These are phyloP conservation scores for Pomatorhinus ruficollis DNA, from an alignment of 2,113 vertebrate genomes.

Conservation along the genomic window DNA sequence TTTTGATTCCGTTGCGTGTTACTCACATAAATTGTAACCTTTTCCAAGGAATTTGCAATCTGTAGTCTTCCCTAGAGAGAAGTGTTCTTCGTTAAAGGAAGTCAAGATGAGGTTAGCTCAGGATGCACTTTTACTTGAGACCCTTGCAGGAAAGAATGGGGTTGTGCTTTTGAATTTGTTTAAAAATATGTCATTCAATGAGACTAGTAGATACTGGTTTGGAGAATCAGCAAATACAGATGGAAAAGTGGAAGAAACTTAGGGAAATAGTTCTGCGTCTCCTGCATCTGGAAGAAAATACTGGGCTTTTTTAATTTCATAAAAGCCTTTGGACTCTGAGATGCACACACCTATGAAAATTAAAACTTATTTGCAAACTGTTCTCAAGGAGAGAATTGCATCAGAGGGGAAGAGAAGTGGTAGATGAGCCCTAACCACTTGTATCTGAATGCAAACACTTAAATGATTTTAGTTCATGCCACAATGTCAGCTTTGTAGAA, in stretches of 20 bases:
- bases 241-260: background rate
- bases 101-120: background rate
- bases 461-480: background rate
- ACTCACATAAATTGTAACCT: background rate
- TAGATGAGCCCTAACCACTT: background rate
- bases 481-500: background rate
- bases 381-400: background rate
- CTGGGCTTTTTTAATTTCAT: background rate
- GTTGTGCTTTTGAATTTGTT: background rate
- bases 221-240: background rate
- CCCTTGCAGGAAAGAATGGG: background rate
- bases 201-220: background rate
- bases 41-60: background rate
- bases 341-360: background rate
- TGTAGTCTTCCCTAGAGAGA: background rate
- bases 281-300: background rate
- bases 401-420: background rate
- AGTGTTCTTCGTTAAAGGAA: background rate
- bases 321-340: background rate
- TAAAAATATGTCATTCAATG: background rate
- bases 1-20: background rate
- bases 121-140: background rate
- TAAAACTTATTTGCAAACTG: background rate
- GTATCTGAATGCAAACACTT: background rate
- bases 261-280: background rate